These are phyloP conservation scores for Carduelis carduelis DNA, from an alignment of 2,797 vertebrate genomes.

Conservation along the genomic window DNA sequence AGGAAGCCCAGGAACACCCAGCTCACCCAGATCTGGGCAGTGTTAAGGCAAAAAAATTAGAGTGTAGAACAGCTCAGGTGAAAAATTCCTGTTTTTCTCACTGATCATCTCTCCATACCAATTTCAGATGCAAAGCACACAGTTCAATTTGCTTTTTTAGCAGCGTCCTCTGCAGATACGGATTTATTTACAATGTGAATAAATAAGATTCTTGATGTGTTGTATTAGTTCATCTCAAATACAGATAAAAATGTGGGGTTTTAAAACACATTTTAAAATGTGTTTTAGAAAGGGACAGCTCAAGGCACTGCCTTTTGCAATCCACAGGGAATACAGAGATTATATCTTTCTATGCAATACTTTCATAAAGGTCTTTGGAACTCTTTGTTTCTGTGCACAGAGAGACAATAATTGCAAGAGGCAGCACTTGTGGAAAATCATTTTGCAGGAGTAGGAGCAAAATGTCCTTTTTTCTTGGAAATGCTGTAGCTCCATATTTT, in stretches of 20 bases:
- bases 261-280: background rate
- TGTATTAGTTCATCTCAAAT: background rate
- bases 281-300: background rate
- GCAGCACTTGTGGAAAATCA: background rate
- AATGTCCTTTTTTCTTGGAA: background rate
- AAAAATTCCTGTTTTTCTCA: background rate
- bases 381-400: background rate
- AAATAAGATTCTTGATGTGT: background rate
- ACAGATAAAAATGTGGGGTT: background rate
- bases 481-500: background rate
- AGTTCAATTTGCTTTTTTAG: background rate
- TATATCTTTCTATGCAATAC: background rate
- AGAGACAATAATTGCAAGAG: background rate
- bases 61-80: background rate
- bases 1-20: background rate
- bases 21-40: background rate
- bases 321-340: background rate
- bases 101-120: background rate
- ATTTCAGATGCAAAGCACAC: background rate
- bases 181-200: background rate
- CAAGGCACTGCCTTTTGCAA: background rate
- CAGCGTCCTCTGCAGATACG: background rate
- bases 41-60: background rate
- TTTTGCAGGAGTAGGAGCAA: background rate
- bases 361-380: background rate